Evolutionary conservation across 2,797 vertebrate genomes (phyloP).

Genomic region (Onychomys leucogaster): DNA sequence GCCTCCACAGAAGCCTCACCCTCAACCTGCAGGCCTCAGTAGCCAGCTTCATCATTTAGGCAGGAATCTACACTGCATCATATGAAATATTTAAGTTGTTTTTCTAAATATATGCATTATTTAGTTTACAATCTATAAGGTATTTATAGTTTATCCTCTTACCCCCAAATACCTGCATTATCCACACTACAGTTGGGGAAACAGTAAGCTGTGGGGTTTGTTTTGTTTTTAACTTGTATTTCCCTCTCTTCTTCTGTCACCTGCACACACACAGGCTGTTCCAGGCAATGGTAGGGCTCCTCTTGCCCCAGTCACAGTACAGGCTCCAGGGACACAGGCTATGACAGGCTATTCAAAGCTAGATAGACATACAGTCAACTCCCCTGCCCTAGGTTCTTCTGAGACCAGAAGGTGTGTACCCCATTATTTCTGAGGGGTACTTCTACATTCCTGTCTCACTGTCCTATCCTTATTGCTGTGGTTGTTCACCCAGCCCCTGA

Average conservation of each 20-base stretch:
- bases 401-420: background rate
- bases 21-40: background rate
- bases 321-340: background rate
- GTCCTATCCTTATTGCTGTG: background rate
- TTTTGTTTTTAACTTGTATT: background rate
- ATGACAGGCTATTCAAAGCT: background rate
- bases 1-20: background rate
- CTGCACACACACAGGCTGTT: no score
- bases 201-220: background rate
- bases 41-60: background rate
- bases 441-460: background rate
- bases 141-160: slow-evolving; percentile 72
- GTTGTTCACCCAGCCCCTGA: background rate
- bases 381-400: background rate
- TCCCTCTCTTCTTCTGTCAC: background rate
- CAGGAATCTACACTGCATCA: background rate
- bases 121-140: slow-evolving; percentile 78
- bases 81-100: slow-evolving; percentile 81
- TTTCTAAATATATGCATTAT: slow-evolving; percentile 82
- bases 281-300: background rate
- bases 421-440: background rate
- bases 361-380: background rate
- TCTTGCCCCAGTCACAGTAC: background rate
- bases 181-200: slow-evolving; percentile 59
- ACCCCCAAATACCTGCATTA: slow-evolving; percentile 72